Evolutionary conservation across 2,113 vertebrate species (phyloP).

Genomic region (Bufo gargarizans): DNA sequence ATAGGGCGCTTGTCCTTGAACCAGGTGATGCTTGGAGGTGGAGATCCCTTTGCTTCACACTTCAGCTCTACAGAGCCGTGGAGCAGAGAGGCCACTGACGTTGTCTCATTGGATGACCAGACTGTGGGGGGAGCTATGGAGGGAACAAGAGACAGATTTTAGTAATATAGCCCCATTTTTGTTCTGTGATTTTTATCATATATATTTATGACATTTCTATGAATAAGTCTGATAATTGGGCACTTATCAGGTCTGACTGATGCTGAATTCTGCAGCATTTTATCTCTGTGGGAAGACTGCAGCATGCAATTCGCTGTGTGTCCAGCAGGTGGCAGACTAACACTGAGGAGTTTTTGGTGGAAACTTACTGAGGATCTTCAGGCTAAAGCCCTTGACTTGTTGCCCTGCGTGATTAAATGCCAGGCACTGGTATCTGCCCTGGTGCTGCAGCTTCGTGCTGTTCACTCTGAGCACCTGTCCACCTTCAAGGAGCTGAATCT

Average conservation of each 20-base stretch:
- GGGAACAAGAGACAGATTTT: neutral
- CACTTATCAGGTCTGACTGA: neutral
- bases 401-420: conserved; percentile 85
- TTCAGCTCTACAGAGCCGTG: conserved; percentile 72
- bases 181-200: neutral
- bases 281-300: neutral
- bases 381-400: conserved; percentile 79
- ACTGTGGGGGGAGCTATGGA: conserved; percentile 78
- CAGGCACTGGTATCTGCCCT: conserved; percentile 82
- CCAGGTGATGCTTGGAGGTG: conserved; percentile 80
- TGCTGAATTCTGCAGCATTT: neutral
- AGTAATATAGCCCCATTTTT: neutral
- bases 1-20: conserved; percentile 78
- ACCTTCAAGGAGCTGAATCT: conserved; percentile 73
- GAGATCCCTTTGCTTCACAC: conserved; percentile 79
- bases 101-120: conserved; percentile 71
- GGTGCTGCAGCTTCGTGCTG: conserved; percentile 74
- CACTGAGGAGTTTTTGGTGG: neutral
- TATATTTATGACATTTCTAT: neutral
- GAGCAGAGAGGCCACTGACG: conserved; percentile 76
- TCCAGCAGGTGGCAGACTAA: neutral
- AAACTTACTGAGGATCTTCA: conserved; percentile 77
- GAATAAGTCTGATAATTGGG: neutral
- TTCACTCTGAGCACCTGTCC: conserved; percentile 78
- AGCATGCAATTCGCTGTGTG: neutral